Evolutionary conservation across 1,140 invertebrate genomes (phyloP).

Genomic region (Psilanteris sp.): DNA sequence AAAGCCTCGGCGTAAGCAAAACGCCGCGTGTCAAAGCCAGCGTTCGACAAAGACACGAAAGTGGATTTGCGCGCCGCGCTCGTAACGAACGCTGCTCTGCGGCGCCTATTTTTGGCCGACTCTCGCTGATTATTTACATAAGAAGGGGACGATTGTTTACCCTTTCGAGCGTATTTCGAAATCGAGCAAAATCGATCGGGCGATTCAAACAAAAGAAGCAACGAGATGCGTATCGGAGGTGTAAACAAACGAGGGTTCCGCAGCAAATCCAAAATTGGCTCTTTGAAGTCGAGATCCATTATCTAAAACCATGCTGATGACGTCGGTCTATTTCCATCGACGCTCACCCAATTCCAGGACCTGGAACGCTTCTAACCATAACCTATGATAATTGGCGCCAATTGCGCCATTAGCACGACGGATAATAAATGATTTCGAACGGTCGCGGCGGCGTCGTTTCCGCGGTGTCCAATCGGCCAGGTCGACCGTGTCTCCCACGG

Average conservation of each 20-base stretch:
- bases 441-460: too few relatives aligned
- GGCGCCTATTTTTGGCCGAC: too few relatives aligned
- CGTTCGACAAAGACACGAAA: too few relatives aligned
- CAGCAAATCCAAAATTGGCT: constrained; percentile 14
- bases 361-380: constrained; percentile 15
- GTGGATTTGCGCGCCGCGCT: too few relatives aligned
- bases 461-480: too few relatives aligned
- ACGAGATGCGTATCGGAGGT: constrained; percentile 19
- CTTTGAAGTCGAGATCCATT: constrained; percentile 20
- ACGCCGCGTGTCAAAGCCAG: too few relatives aligned
- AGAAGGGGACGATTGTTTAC: constrained; percentile 1
- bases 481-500: too few relatives aligned
- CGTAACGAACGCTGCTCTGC: too few relatives aligned
- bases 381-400: constrained; percentile 11
- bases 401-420: background rate
- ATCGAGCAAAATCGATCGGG: constrained; percentile 6
- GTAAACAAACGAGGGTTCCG: constrained; percentile 30
- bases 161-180: background rate
- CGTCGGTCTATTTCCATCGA: background rate
- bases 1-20: too few relatives aligned
- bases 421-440: too few relatives aligned
- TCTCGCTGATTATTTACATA: background rate
- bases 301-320: constrained; percentile 11
- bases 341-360: background rate
- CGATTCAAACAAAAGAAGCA: constrained; percentile 13